Conservation (phyloP, 2,797 vertebrate genomes). For the Dicrostonyx torquatus region DNA sequence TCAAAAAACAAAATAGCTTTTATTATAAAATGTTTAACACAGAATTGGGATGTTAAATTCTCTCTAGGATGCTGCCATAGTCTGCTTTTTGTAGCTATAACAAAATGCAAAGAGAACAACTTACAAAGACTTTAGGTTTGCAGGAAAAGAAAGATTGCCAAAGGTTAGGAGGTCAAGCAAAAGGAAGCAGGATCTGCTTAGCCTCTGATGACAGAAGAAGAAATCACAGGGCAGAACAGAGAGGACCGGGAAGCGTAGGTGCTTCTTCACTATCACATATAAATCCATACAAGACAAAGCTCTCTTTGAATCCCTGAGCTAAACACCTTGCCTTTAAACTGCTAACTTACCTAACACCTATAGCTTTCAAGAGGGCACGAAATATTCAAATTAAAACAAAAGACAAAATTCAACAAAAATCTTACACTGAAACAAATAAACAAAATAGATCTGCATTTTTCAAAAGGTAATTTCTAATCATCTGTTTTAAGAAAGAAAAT, state of each 20-base stretch:
- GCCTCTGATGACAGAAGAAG: neutral
- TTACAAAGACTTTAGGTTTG: neutral
- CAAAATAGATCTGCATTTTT: neutral
- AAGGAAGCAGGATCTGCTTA: neutral
- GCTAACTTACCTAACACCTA: neutral
- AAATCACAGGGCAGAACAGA: neutral
- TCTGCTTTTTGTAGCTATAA: neutral
- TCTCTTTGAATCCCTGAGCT: neutral
- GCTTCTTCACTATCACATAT: too few species aligned
- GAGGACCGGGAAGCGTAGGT: neutral
- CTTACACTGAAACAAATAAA: neutral
- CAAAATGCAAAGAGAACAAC: neutral
- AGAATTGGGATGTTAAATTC: constrained; percentile 15
- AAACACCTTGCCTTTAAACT: neutral
- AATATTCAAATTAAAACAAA: neutral
- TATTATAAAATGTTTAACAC: constrained; percentile 2
- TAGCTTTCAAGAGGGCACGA: constrained; percentile 15
- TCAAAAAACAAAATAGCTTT: neutral
- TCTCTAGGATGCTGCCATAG: neutral
- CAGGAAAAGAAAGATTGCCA: neutral
- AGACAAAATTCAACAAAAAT: neutral
- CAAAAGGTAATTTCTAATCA: neutral
- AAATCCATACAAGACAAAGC: neutral
- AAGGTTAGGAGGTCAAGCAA: neutral
- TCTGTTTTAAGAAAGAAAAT: constrained; percentile 24